Percentiles rank a stretch among this genome's conserved stretches.
Evolutionary conservation across 64 coral and sea anemone genomes (phyloP).

Genomic region (Acropora tenuis): DNA sequence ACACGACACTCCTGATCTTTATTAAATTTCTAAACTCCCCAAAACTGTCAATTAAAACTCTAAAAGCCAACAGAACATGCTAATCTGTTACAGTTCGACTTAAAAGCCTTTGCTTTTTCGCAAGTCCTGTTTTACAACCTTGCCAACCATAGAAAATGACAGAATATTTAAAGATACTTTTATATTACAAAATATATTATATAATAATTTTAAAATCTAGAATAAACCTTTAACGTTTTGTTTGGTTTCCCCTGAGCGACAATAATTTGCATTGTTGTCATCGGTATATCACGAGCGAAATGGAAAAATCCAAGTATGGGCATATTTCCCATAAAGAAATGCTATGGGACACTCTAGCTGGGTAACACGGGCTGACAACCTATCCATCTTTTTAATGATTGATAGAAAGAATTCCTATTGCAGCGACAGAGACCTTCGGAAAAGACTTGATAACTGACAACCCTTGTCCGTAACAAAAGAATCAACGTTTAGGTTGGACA

Average conservation of each 20-base stretch:
- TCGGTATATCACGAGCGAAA: not conserved
- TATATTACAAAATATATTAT: slow-evolving; percentile 63
- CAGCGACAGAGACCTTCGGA: too few species aligned
- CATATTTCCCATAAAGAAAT: too few species aligned
- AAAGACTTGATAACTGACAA: not conserved
- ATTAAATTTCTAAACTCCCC: slow-evolving; percentile 38
- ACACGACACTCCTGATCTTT: slow-evolving; percentile 5
- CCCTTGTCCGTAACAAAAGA: not conserved
- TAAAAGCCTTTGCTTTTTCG: not conserved
- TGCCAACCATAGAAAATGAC: not conserved
- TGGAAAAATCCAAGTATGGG: not conserved
- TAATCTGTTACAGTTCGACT: not conserved
- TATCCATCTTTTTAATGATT: too few species aligned
- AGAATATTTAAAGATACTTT: slow-evolving; percentile 21
- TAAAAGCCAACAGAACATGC: not conserved
- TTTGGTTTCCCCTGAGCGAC: not conserved
- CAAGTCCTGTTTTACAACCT: not conserved
- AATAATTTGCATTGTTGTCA: not conserved
- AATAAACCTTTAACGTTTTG: slow-evolving; percentile 32
- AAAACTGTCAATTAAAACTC: slow-evolving; percentile 26
- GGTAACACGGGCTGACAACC: not conserved
- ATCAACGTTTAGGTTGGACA: not conserved
- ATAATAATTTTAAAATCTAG: slow-evolving; percentile 23
- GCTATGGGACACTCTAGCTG: slow-evolving; percentile 6
- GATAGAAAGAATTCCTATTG: too few species aligned